phyloP scores from a whole-genome alignment of 2,888 invertebrate species.

The Melinaea menophilus region DNA sequence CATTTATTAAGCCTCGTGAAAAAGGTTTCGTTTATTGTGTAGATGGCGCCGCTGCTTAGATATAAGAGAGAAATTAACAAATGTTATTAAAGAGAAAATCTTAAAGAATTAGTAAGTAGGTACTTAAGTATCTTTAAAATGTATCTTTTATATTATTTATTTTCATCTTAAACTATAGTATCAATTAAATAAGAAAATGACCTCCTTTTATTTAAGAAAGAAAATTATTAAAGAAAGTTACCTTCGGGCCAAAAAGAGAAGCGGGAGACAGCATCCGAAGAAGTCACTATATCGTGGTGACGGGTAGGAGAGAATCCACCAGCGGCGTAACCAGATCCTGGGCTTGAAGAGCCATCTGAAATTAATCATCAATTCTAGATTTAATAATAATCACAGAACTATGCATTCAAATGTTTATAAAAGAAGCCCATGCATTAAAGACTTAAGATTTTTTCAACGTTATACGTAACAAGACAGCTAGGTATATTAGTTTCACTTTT shows the following conservation, averaged over 20 bases:
- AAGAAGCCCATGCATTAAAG: too few species aligned
- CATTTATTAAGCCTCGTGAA: neutral
- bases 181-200: neutral
- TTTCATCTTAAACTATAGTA: neutral
- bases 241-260: slow-evolving; percentile 68
- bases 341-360: slow-evolving; percentile 64
- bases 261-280: slow-evolving; percentile 62
- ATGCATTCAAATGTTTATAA: too few species aligned
- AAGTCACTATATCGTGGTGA: slow-evolving; percentile 67
- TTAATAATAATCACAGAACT: neutral
- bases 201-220: too few species aligned
- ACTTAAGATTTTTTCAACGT: too few species aligned
- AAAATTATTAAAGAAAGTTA: slow-evolving; percentile 25
- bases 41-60: neutral
- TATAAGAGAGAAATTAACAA: neutral
- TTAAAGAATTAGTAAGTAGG: neutral
- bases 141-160: too few species aligned
- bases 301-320: slow-evolving; percentile 65
- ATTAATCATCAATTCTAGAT: neutral
- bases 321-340: slow-evolving; percentile 59
- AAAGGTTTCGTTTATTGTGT: too few species aligned
- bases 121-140: neutral
- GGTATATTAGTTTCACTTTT: too few species aligned
- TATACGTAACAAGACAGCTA: too few species aligned
- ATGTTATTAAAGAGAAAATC: neutral